These are phyloP conservation scores for Lepus europaeus DNA, from an alignment of 2,113 vertebrate genomes.

Conservation along the genomic window DNA sequence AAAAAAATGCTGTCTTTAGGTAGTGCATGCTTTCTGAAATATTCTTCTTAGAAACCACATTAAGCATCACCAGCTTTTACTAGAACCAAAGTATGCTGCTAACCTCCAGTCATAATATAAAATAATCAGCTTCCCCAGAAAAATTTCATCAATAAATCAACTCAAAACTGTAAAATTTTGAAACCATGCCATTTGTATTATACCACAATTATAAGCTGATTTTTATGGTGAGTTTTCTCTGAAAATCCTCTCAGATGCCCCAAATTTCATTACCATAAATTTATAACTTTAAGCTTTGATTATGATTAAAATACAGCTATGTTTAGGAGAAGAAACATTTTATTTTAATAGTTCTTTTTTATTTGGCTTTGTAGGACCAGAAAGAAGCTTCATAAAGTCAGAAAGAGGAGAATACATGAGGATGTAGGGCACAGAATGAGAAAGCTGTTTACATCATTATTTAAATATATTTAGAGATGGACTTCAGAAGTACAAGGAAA, in stretches of 20 bases:
- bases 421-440: not conserved
- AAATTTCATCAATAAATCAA: constrained; percentile 39
- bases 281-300: not conserved
- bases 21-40: constrained; percentile 44
- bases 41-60: constrained; percentile 40
- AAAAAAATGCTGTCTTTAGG: constrained; percentile 60
- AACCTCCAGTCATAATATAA: constrained; percentile 21
- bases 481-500: not conserved
- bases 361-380: not conserved
- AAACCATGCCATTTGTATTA: not conserved
- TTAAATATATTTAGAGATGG: not conserved
- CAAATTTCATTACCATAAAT: constrained; percentile 4
- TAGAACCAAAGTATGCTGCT: not conserved
- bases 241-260: constrained; percentile 29
- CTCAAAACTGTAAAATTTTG: constrained; percentile 1
- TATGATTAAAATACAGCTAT: not conserved
- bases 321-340: not conserved
- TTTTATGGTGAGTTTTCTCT: not conserved
- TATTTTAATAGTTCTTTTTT: not conserved
- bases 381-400: constrained; percentile 10
- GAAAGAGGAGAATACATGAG: not conserved
- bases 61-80: constrained; percentile 31
- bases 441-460: not conserved
- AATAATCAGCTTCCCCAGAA: constrained; percentile 23
- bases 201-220: not conserved